Base-by-base conservation (phyloP, 2,113 vertebrate genomes). In the Zootoca vivipara region DNA sequence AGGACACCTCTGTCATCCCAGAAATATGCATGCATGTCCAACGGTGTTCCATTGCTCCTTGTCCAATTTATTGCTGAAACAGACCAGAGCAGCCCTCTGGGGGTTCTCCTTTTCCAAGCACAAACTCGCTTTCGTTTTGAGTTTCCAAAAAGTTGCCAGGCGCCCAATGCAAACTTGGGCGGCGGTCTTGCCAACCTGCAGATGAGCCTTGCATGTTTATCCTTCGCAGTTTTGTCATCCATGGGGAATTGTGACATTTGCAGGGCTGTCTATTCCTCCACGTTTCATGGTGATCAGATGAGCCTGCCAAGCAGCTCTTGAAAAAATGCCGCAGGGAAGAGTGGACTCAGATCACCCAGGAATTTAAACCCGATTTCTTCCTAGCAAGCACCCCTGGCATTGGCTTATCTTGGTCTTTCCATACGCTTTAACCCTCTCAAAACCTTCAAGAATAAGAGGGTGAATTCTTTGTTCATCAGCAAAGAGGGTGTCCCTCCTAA, bases 311-410 rank as follows among this genome's bases (percentile, higher is more conserved):
- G 5, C 13, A 5, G 18, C 42, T 4, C 64, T 26, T 78, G 75
- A 28, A 40, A 81, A 89, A 46, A 38, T 88, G 22, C 38, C 35
- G 3, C 0, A 0, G 3, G 30, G 7, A 46, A 1, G 2, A 46
- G 26, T 73, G 65, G 8, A 70, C 7, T 28, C 2, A 56, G 9
- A 0, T 3, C 2, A 33, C 35, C 46, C 22, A 4, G 2, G 20
- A 52, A 56, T 38, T 18, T 74, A 5, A 74, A 40, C 22, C 58
- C 20, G 7, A 52, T 74, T 1, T 67, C 24, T 13, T 26, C 33
- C 35, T 46, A 64, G 28, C 62, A 12, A 7, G 5, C 15, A 35
- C 22, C 40, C 30, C 0, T 0, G 0, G 0, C 1, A 28, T 15
- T 4, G 24, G 42, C 2, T 35, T 75, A 22, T 0, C 22, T 16